A percentile compares a stretch with the other conserved stretches of the same genome.
Conservation (phyloP, 2,113 vertebrate species). For the Perca fluviatilis region DNA sequence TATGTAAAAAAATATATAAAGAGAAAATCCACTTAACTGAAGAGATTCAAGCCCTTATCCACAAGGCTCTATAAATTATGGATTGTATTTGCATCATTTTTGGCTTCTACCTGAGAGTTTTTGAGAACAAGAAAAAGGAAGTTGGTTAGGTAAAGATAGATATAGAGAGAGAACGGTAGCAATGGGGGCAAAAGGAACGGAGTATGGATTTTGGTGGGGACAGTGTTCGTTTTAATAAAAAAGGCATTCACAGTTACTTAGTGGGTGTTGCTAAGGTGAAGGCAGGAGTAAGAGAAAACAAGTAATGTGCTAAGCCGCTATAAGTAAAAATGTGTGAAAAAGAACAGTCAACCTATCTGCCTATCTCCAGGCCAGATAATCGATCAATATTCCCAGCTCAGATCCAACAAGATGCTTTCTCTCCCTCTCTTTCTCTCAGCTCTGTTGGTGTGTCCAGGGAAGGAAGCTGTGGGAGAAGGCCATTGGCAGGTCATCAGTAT, state of each 20-base stretch:
- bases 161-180: conserved; percentile 23
- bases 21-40: conserved; percentile 10
- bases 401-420: conserved; percentile 46
- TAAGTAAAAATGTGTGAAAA: conserved; percentile 38
- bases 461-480: conserved; percentile 73
- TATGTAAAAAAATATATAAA: neutral
- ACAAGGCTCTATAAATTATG: conserved; percentile 27
- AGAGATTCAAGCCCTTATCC: conserved; percentile 20
- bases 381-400: conserved; percentile 70
- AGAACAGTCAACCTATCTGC: conserved; percentile 27
- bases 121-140: conserved; percentile 7
- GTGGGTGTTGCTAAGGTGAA: conserved; percentile 16
- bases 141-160: conserved; percentile 25
- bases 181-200: neutral
- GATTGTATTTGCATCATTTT: conserved; percentile 24
- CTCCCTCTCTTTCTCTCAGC: conserved; percentile 14
- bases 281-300: conserved; percentile 32
- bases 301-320: conserved; percentile 32
- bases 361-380: conserved; percentile 53
- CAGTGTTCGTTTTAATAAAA: conserved; percentile 26
- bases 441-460: conserved; percentile 47
- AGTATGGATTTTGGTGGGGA: conserved; percentile 40
- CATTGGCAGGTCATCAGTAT: conserved; percentile 78
- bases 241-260: conserved; percentile 48
- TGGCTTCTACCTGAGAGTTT: conserved; percentile 11